Evolutionary conservation across 2,113 vertebrate species (phyloP).

Genomic region (Mus pahari): DNA sequence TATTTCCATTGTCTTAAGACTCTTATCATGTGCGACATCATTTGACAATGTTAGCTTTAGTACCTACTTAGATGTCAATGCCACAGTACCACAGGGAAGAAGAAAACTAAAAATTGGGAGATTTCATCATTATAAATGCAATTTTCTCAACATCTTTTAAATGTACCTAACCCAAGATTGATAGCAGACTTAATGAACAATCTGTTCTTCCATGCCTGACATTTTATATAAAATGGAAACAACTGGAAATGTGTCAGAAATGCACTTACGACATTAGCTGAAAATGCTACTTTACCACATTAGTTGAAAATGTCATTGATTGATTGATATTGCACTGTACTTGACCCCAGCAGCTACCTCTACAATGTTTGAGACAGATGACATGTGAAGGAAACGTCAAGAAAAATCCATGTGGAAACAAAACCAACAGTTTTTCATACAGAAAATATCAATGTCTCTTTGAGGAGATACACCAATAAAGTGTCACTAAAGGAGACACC

Average conservation of each 20-base stretch:
- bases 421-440: slow-evolving; percentile 17
- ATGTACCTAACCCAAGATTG: slow-evolving; percentile 67
- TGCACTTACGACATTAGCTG: slow-evolving; percentile 70
- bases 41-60: slow-evolving; percentile 32
- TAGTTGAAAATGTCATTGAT: slow-evolving; percentile 68
- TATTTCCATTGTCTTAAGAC: neutral
- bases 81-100: neutral
- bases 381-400: neutral
- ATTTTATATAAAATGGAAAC: slow-evolving; percentile 68
- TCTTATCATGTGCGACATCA: neutral
- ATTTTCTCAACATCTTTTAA: slow-evolving; percentile 68
- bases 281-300: slow-evolving; percentile 66
- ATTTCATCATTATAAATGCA: slow-evolving; percentile 66
- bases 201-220: slow-evolving; percentile 57
- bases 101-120: slow-evolving; percentile 47
- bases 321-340: slow-evolving; percentile 61
- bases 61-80: neutral
- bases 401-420: slow-evolving; percentile 23
- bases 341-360: slow-evolving; percentile 57
- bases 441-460: slow-evolving; percentile 51
- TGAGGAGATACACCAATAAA: slow-evolving; percentile 43
- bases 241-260: slow-evolving; percentile 76
- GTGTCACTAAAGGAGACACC: slow-evolving; percentile 32
- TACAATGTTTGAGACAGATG: slow-evolving; percentile 47
- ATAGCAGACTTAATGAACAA: slow-evolving; percentile 72